Evolutionary conservation across 1,140 invertebrate genomes (phyloP), one percentile per base, ranked within the genome.

Genomic region (Orchestia grillus): DNA sequence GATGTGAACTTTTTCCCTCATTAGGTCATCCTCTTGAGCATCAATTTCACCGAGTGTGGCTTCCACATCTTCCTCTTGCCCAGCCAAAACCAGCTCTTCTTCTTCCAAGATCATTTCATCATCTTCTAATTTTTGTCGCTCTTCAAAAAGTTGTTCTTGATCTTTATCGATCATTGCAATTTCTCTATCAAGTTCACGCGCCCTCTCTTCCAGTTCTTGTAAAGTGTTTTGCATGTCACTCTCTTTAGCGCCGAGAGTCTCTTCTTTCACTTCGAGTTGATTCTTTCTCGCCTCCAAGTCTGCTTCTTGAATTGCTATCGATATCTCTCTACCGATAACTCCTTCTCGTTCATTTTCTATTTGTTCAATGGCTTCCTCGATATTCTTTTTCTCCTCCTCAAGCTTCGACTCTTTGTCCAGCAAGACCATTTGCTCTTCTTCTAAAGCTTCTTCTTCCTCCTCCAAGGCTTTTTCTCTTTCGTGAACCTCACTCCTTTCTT

Each of bases 351-450:
- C 92, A 47, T 40, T 40, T 45, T 94, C 92, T 0, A 94, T 47
- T 44, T 45, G 41, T n/a, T 45, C 92, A 45, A 94, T 44, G 28
- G 43, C 92, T 19, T 47, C 40, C 41, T 94, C 92, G 47, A 94
- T 94, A 44, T 94, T 45, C 36, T n/a, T 45, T 36, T 94, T 40
- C 41, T 94, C 23, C 44, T 44, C 44, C 44, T 94, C 44, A 40
- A 94, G 44, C 44, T 94, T 40, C 41, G 41, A 44, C 40, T 94
- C 43, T 45, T 47, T 94, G 16, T 40, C 40, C 6, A 94, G 40
- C 92, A 94, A 47, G 19, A 94, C 44, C 92, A 45, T 94, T 94
- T 94, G 92, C 41, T 94, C 92, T 94, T 94, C 92, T n/a, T 94
- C 92, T 45, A 94, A 45, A 45, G 92, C 44, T 45, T 44, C 92